These are phyloP conservation scores for Cotesia chilonis DNA, from an alignment of 1,140 invertebrate species.

Conservation along the genomic window DNA sequence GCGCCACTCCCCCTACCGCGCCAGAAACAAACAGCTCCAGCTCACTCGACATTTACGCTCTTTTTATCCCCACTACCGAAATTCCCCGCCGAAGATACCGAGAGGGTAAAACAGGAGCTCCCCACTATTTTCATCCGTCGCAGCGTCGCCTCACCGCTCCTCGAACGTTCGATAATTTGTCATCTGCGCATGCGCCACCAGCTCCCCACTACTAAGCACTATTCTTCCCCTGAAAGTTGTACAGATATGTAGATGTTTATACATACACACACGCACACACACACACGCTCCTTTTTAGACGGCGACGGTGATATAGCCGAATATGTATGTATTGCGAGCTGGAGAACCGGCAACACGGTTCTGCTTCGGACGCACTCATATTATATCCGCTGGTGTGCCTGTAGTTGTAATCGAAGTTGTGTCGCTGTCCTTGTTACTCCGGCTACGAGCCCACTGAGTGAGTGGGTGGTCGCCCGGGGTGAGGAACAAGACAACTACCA, in stretches of 20 bases:
- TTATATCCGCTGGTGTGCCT: slow-evolving; percentile 44
- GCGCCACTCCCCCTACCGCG: slow-evolving; percentile 49
- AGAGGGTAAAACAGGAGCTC: background rate
- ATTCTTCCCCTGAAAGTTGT: background rate
- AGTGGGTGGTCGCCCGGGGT: slow-evolving; percentile 15
- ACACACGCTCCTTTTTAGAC: slow-evolving; percentile 34
- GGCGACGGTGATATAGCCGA: background rate
- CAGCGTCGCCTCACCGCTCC: slow-evolving; percentile 48
- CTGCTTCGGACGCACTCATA: slow-evolving; percentile 51
- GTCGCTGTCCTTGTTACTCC: too few species aligned
- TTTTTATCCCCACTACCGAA: slow-evolving; percentile 13
- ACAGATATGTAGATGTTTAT: too few species aligned
- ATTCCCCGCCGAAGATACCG: background rate
- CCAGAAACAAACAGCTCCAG: slow-evolving; percentile 20
- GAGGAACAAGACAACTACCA: background rate
- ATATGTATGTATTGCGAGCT: slow-evolving; percentile 1
- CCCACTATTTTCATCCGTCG: slow-evolving; percentile 40
- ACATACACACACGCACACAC: too few species aligned
- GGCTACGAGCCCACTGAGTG: slow-evolving; percentile 4
- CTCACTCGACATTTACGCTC: slow-evolving; percentile 16
- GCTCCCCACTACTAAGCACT: slow-evolving; percentile 30
- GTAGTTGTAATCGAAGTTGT: too few species aligned
- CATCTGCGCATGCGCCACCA: slow-evolving; percentile 47
- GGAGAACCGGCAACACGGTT: slow-evolving; percentile 61
- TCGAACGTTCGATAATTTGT: slow-evolving; percentile 50